Conservation (phyloP, 1,140 invertebrate genomes). For the Diachasma alloeum region DNA sequence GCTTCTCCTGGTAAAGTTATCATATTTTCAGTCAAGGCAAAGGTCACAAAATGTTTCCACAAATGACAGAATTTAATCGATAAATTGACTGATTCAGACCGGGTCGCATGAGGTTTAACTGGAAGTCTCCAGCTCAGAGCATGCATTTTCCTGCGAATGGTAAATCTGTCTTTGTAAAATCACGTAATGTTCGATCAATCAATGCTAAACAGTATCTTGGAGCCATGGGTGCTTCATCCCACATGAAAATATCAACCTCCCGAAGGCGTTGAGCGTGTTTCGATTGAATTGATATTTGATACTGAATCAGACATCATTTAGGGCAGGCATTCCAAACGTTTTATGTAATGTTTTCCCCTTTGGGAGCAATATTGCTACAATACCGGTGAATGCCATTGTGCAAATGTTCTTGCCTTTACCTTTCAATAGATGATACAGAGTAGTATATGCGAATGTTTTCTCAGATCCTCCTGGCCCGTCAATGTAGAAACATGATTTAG, state of each 20-base stretch:
- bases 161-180: too few relatives aligned
- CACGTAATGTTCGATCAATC: conserved; percentile 26
- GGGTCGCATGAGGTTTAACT: conserved; percentile 29
- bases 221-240: conserved; percentile 48
- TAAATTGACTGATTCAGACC: conserved; percentile 33
- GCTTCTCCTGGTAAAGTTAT: conserved; percentile 22
- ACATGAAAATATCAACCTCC: too few relatives aligned
- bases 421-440: conserved; percentile 25
- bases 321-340: conserved; percentile 35
- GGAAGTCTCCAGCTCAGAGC: conserved; percentile 20
- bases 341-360: conserved; percentile 35
- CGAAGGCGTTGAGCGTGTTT: conserved; percentile 9
- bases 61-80: conserved; percentile 30
- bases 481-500: conserved; percentile 24
- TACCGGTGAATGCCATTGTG: conserved; percentile 36
- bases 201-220: conserved; percentile 32
- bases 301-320: conserved; percentile 25
- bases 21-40: conserved; percentile 28
- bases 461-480: conserved; percentile 32
- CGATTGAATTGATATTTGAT: conserved; percentile 44
- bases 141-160: too few relatives aligned
- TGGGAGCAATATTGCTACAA: conserved; percentile 38
- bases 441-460: conserved; percentile 32
- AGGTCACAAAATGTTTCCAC: conserved; percentile 22
- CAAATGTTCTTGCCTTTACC: conserved; percentile 22